A percentile compares a stretch with the other conserved stretches of the same genome.
Evolutionary conservation across 2,888 invertebrate species (phyloP).

Genomic region (Seira sanloemensis): DNA sequence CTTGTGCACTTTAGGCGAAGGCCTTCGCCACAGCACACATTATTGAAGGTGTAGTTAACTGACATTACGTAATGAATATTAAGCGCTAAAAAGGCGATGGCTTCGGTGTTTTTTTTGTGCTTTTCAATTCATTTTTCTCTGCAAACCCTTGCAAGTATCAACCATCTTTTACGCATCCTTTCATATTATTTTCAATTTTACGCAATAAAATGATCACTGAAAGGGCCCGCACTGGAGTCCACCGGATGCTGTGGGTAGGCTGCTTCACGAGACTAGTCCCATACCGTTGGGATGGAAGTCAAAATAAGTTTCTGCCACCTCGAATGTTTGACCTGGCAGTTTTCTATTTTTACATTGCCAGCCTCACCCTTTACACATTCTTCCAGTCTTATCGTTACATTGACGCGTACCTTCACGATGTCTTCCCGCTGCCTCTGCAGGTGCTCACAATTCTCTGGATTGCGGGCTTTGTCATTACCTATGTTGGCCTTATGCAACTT

Average conservation of each 20-base stretch:
- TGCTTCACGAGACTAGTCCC: neutral
- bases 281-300: neutral
- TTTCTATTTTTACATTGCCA: neutral
- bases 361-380: neutral
- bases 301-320: neutral
- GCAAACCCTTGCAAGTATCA: too few relatives aligned
- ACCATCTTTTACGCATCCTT: too few relatives aligned
- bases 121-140: too few relatives aligned
- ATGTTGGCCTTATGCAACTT: neutral
- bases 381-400: neutral
- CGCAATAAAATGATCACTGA: neutral
- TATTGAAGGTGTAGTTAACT: too few relatives aligned
- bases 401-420: neutral
- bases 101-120: too few relatives aligned
- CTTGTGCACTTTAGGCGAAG: too few relatives aligned
- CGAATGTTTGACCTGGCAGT: neutral
- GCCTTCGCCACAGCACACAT: too few relatives aligned
- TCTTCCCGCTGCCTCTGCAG: neutral
- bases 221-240: neutral
- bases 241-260: neutral
- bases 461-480: neutral
- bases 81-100: too few relatives aligned
- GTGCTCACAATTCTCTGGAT: neutral
- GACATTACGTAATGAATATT: too few relatives aligned
- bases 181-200: too few relatives aligned